Evolutionary conservation across 2,797 vertebrate species (phyloP).

Genomic region (Chelmon rostratus): DNA sequence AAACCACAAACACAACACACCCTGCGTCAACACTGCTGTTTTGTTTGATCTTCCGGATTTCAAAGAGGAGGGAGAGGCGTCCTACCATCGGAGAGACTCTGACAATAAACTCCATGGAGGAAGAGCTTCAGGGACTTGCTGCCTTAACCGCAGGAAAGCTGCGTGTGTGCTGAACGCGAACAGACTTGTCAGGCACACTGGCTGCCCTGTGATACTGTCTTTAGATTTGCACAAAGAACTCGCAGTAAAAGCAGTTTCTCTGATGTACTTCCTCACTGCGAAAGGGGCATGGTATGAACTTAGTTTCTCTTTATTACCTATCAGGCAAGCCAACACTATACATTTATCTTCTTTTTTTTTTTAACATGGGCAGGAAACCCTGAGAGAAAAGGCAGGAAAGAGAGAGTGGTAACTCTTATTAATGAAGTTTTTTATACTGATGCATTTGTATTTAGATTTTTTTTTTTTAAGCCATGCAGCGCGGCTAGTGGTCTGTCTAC

Average conservation of each 20-base stretch:
- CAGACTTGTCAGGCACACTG: conserved; percentile 74
- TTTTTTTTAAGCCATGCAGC: neutral
- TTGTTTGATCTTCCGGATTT: conserved; percentile 82
- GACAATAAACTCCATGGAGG: conserved; percentile 80
- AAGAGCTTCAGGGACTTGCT: conserved; percentile 81
- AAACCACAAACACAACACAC: conserved; percentile 76
- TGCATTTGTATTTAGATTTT: neutral
- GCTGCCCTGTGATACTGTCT: conserved; percentile 73
- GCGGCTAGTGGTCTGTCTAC: neutral
- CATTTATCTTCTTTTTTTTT: conserved; percentile 42
- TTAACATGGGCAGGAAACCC: conserved; percentile 50
- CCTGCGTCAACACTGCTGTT: conserved; percentile 73
- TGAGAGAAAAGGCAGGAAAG: conserved; percentile 43
- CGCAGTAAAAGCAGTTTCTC: conserved; percentile 70
- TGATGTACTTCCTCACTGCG: conserved; percentile 72
- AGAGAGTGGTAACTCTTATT: conserved; percentile 11
- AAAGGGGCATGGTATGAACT: conserved; percentile 66
- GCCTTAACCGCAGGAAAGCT: conserved; percentile 76
- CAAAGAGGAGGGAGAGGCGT: conserved; percentile 76
- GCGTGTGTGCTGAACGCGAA: conserved; percentile 73
- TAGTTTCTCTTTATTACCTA: conserved; percentile 61
- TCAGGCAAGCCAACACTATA: conserved; percentile 31
- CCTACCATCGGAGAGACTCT: conserved; percentile 73
- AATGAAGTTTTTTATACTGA: conserved; percentile 22
- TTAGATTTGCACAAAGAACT: conserved; percentile 73